Evolutionary conservation across 2,888 invertebrate genomes (phyloP), one percentile per base, ranked within the genome.

Genomic region (Epirrhoe tristata): DNA sequence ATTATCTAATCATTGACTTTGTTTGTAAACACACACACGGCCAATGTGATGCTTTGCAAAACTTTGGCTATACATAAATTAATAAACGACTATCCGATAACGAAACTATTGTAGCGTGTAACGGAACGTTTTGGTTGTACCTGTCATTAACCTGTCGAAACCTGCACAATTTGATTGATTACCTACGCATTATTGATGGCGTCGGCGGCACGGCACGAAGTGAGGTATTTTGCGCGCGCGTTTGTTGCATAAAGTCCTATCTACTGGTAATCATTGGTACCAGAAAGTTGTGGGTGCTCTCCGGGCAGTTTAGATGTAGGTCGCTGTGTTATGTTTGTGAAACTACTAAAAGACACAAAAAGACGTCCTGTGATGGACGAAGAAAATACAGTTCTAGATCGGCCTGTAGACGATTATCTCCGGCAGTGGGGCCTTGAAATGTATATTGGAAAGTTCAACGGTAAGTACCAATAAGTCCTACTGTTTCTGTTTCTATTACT

Each of bases 401-500:
- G 54, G 54, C 54, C 54, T 36, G 14, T 54, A 14, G 54, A 54
- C 6, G 39, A 39, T 17, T 55, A 39, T 39, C 39, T 55, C 14
- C 36, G 55, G 55, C 39, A 55, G 14, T 55, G 55, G 55, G 55
- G 55, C 17, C 34, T 55, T 6, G 55, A 55, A 17, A 39, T 39
- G 3, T 55, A 55, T 16, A 55, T 55, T 0, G 17, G 8, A 14
- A 55, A 34, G 12, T 55, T 55, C 17, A 55, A 55, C 17, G 39
- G 55, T 55, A 55, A 39, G 55, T 39, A 39, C 34, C 34, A 7
- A 34, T 7, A 6, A 34, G 6, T 34, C 34, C 34, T 34, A 7
- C 7, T 34, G 34, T 34, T 34, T 34, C 34, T 34, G 34, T 34
- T 34, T 34, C 24, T 24, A 24, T 24, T 24, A 24, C 24, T 24